Evolutionary conservation across 2,888 invertebrate species (phyloP).

Genomic region (Clusia tigrina): DNA sequence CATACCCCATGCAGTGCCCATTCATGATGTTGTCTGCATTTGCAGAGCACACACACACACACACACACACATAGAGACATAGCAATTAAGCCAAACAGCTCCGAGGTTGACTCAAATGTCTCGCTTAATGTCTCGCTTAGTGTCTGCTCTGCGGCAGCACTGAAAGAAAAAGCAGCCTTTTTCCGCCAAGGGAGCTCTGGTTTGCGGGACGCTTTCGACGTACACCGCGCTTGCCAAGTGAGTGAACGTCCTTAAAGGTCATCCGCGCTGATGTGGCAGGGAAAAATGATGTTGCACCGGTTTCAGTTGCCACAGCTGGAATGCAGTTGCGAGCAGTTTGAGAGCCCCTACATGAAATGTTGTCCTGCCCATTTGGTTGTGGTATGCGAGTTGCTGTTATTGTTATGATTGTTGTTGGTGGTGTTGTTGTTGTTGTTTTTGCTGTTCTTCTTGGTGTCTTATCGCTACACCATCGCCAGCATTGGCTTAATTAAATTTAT

Average conservation of each 20-base stretch:
- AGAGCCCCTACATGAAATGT: too few species aligned
- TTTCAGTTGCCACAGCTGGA: conserved; percentile 24
- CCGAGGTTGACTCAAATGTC: not conserved
- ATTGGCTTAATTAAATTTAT: not conserved
- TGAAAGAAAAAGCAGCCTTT: not conserved
- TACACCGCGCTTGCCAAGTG: conserved; percentile 14
- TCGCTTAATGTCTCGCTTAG: too few species aligned
- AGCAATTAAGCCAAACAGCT: not conserved
- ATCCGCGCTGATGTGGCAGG: conserved; percentile 30
- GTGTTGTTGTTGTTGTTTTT: conserved; percentile 21
- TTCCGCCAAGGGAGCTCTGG: not conserved
- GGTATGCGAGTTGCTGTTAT: conserved; percentile 50
- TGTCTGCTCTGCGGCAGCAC: not conserved
- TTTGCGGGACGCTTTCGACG: not conserved
- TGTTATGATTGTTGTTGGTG: conserved; percentile 38
- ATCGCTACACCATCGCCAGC: not conserved
- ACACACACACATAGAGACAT: too few species aligned
- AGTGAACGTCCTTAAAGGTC: conserved; percentile 54
- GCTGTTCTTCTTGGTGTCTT: not conserved
- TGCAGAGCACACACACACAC: too few species aligned
- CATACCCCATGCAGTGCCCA: conserved; percentile 28
- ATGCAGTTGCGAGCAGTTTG: not conserved
- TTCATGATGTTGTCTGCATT: not conserved
- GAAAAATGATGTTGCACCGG: conserved; percentile 31
- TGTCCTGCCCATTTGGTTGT: too few species aligned